phyloP scores from a whole-genome alignment of 2,113 vertebrate species.

The Charina bottae region DNA sequence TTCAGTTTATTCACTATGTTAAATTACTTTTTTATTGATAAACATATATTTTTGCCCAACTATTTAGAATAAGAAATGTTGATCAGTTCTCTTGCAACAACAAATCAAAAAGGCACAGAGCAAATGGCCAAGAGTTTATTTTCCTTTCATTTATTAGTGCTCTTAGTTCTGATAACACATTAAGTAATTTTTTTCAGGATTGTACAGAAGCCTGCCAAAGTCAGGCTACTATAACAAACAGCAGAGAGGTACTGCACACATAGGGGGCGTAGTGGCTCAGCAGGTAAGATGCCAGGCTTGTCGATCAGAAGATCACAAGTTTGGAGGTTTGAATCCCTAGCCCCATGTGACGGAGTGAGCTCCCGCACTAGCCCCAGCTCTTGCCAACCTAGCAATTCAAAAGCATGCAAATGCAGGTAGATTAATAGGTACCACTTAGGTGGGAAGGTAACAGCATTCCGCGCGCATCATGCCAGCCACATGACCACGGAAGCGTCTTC shows the following conservation, averaged over 20 bases:
- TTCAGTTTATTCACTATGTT: conserved; percentile 7
- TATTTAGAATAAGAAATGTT: conserved; percentile 4
- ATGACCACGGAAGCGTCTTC: too few relatives aligned
- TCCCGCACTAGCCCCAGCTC: too few relatives aligned
- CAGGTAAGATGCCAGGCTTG: too few relatives aligned
- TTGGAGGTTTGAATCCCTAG: too few relatives aligned
- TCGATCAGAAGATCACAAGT: too few relatives aligned
- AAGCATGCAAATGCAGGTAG: too few relatives aligned
- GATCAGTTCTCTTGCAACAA: not conserved
- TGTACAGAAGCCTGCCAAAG: not conserved
- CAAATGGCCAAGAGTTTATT: conserved; percentile 49
- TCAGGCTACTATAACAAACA: not conserved
- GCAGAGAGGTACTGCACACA: not conserved
- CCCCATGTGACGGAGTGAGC: too few relatives aligned
- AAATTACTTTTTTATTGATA: not conserved
- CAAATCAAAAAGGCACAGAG: conserved; percentile 27
- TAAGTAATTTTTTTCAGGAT: not conserved
- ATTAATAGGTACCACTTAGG: too few relatives aligned
- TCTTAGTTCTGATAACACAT: not conserved
- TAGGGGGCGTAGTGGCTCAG: too few relatives aligned
- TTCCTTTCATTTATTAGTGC: conserved; percentile 45
- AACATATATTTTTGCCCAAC: fast-evolving
- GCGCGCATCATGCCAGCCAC: too few relatives aligned
- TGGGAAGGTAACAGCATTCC: too few relatives aligned
- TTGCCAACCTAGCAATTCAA: too few relatives aligned